Percentiles rank a stretch among this genome's conserved stretches.
Conservation (phyloP, 2,888 invertebrate genomes). For the Idaea straminata region DNA sequence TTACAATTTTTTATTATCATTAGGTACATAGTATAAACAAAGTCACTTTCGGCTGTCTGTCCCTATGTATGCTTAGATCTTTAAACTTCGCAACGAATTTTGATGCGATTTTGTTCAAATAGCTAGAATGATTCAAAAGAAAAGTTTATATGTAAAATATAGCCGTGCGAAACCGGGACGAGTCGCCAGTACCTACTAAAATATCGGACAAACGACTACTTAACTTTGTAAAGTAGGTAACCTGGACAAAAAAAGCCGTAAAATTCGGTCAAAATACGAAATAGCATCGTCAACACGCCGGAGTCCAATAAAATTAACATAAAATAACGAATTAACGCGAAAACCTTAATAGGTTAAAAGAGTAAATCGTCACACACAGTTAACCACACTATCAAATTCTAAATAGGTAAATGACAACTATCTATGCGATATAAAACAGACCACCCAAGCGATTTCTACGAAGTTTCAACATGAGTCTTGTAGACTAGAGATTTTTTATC, state of each 20-base stretch:
- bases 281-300: not conserved
- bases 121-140: no score
- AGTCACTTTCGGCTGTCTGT: no score
- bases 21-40: no score
- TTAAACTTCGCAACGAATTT: no score
- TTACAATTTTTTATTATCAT: no score
- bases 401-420: slow-evolving; percentile 15
- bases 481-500: not conserved
- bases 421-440: slow-evolving; percentile 44
- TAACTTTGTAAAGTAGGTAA: not conserved
- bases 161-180: no score
- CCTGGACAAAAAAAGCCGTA: not conserved
- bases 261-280: not conserved
- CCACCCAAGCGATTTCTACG: slow-evolving; percentile 62
- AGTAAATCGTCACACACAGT: slow-evolving; percentile 20
- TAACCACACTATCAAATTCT: slow-evolving; percentile 2
- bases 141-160: no score
- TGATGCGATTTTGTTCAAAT: no score
- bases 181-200: no score
- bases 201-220: no score
- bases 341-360: not conserved
- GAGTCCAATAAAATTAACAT: not conserved
- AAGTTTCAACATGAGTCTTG: slow-evolving; percentile 33
- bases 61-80: no score
- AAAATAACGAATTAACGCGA: not conserved